Conservation (phyloP, 2,113 vertebrate species). For the Parotia lawesii region DNA sequence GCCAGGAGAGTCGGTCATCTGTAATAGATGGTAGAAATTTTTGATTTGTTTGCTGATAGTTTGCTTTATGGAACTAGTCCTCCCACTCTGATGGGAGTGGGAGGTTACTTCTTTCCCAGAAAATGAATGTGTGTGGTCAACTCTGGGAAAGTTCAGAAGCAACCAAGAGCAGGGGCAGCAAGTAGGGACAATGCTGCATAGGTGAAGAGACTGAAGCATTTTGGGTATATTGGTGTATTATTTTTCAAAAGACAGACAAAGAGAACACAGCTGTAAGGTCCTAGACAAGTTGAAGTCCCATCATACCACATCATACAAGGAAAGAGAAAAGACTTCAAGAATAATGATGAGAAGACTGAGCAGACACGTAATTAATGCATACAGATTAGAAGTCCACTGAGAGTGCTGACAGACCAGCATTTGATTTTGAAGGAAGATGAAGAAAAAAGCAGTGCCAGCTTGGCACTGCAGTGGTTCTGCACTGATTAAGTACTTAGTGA, state of each 20-base stretch:
- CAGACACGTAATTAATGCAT: not conserved
- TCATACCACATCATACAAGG: not conserved
- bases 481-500: slow-evolving; percentile 14
- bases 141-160: not conserved
- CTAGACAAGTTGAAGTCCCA: not conserved
- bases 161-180: not conserved
- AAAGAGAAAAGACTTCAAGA: not conserved
- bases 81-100: not conserved
- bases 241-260: not conserved
- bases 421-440: slow-evolving; percentile 1
- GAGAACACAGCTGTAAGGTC: not conserved
- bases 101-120: not conserved
- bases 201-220: not conserved
- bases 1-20: not conserved
- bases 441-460: not conserved
- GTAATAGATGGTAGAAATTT: not conserved
- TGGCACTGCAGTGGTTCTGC: not conserved
- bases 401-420: not conserved
- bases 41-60: not conserved
- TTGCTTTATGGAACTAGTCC: not conserved
- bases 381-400: not conserved
- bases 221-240: not conserved
- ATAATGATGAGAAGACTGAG: not conserved
- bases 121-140: not conserved
- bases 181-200: not conserved